A percentile compares a stretch with the other conserved stretches of the same genome.
These are phyloP conservation scores for Psettodes erumei DNA, from an alignment of 2,113 vertebrate species.

Conservation along the genomic window DNA sequence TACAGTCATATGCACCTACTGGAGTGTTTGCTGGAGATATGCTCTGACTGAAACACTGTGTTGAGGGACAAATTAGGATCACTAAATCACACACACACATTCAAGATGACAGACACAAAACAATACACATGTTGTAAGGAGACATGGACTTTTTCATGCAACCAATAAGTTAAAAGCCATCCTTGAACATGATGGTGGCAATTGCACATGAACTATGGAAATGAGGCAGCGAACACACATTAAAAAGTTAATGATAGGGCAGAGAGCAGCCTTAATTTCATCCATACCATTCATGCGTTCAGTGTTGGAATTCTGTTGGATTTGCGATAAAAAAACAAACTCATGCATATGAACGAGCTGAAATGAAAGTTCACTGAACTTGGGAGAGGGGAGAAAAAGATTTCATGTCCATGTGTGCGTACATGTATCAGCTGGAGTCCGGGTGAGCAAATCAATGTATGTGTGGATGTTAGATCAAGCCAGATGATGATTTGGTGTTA, in stretches of 20 bases:
- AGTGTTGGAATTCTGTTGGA: not conserved
- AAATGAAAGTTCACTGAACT: conserved; percentile 11
- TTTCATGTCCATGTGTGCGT: not conserved
- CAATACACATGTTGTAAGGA: not conserved
- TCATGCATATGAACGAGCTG: not conserved
- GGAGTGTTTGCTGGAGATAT: conserved; percentile 31
- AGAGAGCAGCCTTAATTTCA: not conserved
- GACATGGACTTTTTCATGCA: not conserved
- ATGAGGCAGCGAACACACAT: not conserved
- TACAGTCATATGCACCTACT: conserved; percentile 14
- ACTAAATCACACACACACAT: conserved; percentile 2
- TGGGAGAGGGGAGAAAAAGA: not conserved
- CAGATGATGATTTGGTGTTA: conserved; percentile 76
- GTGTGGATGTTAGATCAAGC: conserved; percentile 67
- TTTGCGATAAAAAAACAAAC: not conserved
- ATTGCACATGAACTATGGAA: not conserved
- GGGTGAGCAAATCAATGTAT: conserved; percentile 43
- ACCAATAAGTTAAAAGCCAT: not conserved
- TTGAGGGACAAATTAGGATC: conserved; percentile 19
- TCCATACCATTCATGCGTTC: not conserved
- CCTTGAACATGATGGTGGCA: not conserved
- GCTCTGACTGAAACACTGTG: conserved; percentile 6
- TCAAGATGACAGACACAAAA: conserved; percentile 25
- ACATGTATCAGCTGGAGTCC: conserved; percentile 13
- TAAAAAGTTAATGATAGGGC: not conserved